Evolutionary conservation across 2,888 invertebrate genomes (phyloP).

Genomic region (Epirrhoe tristata): DNA sequence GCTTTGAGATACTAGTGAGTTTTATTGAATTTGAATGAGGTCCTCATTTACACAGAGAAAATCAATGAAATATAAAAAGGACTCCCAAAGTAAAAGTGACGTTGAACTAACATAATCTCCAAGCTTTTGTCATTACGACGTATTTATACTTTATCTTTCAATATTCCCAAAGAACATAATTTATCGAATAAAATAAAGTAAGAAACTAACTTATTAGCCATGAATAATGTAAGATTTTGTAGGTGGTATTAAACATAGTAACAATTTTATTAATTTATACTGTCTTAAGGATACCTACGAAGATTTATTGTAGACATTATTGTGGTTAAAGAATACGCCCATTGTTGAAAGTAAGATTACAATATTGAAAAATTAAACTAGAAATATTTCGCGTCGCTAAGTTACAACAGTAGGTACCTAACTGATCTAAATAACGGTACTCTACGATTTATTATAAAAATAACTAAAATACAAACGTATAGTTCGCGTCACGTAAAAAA

Average conservation of each 20-base stretch:
- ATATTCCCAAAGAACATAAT: too few relatives aligned
- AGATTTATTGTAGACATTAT: too few relatives aligned
- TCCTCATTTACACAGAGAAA: constrained; percentile 31
- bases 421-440: neutral
- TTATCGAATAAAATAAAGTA: too few relatives aligned
- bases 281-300: too few relatives aligned
- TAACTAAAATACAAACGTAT: too few relatives aligned
- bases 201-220: too few relatives aligned
- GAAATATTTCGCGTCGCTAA: neutral
- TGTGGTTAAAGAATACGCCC: neutral
- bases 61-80: neutral
- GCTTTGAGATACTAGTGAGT: neutral
- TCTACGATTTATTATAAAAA: neutral
- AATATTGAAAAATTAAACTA: neutral
- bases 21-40: neutral
- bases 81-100: neutral
- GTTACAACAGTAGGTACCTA: neutral
- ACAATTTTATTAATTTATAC: too few relatives aligned
- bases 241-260: too few relatives aligned
- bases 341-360: neutral
- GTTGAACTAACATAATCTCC: neutral
- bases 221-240: too few relatives aligned
- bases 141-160: too few relatives aligned
- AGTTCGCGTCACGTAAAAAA: too few relatives aligned
- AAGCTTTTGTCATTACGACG: neutral